Percentiles rank a stretch among this genome's conserved stretches.
Conservation (phyloP, 2,113 vertebrate species). For the Emydura subglobosa region DNA sequence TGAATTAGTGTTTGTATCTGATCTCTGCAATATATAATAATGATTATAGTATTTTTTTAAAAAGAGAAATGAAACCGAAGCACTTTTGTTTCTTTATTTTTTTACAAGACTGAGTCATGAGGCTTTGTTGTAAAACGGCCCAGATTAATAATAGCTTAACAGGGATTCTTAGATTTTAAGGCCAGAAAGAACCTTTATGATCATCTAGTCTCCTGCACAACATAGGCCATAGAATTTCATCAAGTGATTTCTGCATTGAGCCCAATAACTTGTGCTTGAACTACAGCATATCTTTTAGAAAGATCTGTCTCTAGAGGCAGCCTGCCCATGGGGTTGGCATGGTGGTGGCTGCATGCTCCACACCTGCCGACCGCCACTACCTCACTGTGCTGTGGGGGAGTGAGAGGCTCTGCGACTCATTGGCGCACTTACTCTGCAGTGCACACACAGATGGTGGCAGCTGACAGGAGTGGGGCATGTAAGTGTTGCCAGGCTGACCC, state of each 20-base stretch:
- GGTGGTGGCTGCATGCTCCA: background rate
- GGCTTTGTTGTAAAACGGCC: constrained; percentile 32
- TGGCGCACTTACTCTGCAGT: background rate
- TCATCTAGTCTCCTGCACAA: constrained; percentile 34
- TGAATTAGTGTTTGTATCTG: constrained; percentile 62
- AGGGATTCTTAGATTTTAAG: constrained; percentile 49
- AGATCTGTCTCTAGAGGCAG: background rate
- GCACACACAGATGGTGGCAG: background rate
- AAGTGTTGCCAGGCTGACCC: background rate
- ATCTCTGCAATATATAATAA: constrained; percentile 60
- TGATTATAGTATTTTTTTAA: constrained; percentile 58
- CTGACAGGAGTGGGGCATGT: background rate
- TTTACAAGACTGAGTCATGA: constrained; percentile 35
- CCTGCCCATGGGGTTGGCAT: background rate
- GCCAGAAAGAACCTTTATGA: constrained; percentile 52
- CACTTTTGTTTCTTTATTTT: constrained; percentile 42
- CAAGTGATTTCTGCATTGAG: constrained; percentile 45
- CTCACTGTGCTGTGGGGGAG: background rate
- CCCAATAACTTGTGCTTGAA: constrained; percentile 48
- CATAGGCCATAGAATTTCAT: constrained; percentile 17
- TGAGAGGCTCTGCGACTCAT: background rate
- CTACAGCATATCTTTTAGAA: constrained; percentile 41
- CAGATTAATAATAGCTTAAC: constrained; percentile 54
- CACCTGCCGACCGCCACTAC: rapidly evolving
- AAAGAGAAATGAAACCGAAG: constrained; percentile 56